Base-by-base conservation (phyloP, 2,888 invertebrate genomes). In the Tanypteryx hageni region DNA sequence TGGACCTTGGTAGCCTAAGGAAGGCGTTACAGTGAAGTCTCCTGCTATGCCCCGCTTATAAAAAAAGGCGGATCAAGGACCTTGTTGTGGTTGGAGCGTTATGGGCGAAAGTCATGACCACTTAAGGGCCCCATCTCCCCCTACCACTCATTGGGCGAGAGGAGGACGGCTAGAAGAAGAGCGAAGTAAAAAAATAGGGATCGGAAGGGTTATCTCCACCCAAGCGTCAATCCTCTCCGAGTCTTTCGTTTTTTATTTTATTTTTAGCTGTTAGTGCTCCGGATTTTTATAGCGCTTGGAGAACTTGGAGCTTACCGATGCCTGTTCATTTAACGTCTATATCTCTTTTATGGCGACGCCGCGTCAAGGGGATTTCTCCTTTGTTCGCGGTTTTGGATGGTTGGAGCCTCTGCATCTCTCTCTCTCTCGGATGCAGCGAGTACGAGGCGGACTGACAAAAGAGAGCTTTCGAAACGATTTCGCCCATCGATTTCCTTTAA, bases 301-400 rank as follows among this genome's bases (percentile, higher is more conserved):
- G 22, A 76, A 27, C 76, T 13, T 76, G 5, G 76, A 76, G 76
- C 76, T 22, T 27, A 14, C 76, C 22, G 27, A 76, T 76, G 76
- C 27, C 76, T 22, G 76, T 76, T 76, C 76, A 76, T 76, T 76
- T 76, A 76, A 76, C 76, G 76, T 76, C 76, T 76, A 76, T 76
- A 76, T 76, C 10, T 22, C 27, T 76, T 76, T 76, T 76, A 76
- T 76, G 76, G 13, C 11, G 22, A 27, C 13, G 11, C 22, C 76
- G 9, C 7, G 22, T 76, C 76, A 76, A 9, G n/a, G 10, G 76
- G 76, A 13, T 22, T 7, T 14, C 27, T 76, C 16, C 76, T 76
- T 76, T 76, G 27, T 22, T 76, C 76, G n/a, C 44, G 44, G 44
- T 44, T 44, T 44, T 44, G 44, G 44, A 44, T 44, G 44, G 44